A percentile compares a stretch with the other conserved stretches of the same genome.
Conservation (phyloP, 2,888 invertebrate species). For the Psylliodes chrysocephalus region DNA sequence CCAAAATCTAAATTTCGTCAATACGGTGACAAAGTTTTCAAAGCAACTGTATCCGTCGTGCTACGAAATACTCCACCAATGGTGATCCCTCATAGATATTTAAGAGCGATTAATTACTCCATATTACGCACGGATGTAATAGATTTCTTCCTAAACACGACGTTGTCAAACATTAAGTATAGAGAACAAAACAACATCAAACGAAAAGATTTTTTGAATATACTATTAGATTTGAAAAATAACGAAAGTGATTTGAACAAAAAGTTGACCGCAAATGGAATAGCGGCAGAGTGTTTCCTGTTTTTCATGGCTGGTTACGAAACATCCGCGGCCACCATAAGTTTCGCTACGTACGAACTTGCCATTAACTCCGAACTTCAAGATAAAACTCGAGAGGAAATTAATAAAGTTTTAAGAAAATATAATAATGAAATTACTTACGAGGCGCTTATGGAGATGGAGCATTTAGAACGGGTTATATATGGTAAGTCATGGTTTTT, state of each 20-base stretch:
- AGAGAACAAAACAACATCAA: background rate
- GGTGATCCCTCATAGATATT: background rate
- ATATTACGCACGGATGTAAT: background rate
- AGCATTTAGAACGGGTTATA: background rate
- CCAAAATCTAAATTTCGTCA: background rate
- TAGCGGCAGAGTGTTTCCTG: background rate
- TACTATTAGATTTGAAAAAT: background rate
- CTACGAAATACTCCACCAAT: background rate
- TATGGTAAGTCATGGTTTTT: no score
- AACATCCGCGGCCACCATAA: background rate
- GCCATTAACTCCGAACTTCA: background rate
- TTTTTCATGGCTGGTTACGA: background rate
- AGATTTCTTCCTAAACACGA: background rate
- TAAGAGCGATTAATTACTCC: background rate
- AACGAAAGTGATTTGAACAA: no score
- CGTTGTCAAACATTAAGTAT: background rate
- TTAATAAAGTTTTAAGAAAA: background rate
- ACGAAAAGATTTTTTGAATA: background rate
- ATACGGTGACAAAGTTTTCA: background rate
- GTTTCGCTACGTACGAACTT: background rate
- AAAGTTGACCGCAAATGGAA: background rate
- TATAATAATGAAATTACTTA: background rate
- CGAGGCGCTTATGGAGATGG: background rate
- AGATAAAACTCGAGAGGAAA: background rate
- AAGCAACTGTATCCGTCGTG: background rate